A percentile compares a stretch with the other conserved stretches of the same genome.
Evolutionary conservation across 2,113 vertebrate genomes (phyloP).

Genomic region (Symphodus melops): DNA sequence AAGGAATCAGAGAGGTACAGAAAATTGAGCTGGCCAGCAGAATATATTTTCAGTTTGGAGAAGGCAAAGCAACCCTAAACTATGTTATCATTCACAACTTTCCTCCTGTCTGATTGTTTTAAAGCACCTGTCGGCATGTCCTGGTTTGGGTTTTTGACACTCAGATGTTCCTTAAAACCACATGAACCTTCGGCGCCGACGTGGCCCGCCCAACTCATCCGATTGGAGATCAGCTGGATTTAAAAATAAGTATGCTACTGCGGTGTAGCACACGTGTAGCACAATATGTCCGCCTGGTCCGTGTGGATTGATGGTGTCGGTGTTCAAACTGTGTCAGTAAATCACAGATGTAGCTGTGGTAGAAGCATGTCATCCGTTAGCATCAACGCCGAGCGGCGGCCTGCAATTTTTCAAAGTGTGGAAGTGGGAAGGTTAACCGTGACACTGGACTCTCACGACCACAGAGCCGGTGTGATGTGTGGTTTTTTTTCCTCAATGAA

Average conservation of each 20-base stretch:
- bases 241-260: neutral
- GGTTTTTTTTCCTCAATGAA: neutral
- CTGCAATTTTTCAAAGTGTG: neutral
- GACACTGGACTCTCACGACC: neutral
- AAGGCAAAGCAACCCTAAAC: no score
- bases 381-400: neutral
- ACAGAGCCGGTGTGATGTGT: neutral
- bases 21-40: no score
- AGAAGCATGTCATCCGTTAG: neutral
- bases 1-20: no score
- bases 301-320: constrained; percentile 5
- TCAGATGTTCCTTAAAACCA: neutral
- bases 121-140: neutral
- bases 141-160: neutral
- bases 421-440: neutral
- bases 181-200: no score
- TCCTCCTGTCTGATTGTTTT: neutral
- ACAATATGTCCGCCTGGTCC: neutral
- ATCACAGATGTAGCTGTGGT: constrained; percentile 1
- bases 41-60: no score
- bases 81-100: no score
- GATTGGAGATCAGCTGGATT: neutral
- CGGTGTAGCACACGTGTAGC: constrained; percentile 24
- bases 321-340: constrained; percentile 10
- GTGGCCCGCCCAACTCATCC: neutral